These are phyloP conservation scores for Formica selysi DNA, from an alignment of 1,140 invertebrate species.

Conservation along the genomic window DNA sequence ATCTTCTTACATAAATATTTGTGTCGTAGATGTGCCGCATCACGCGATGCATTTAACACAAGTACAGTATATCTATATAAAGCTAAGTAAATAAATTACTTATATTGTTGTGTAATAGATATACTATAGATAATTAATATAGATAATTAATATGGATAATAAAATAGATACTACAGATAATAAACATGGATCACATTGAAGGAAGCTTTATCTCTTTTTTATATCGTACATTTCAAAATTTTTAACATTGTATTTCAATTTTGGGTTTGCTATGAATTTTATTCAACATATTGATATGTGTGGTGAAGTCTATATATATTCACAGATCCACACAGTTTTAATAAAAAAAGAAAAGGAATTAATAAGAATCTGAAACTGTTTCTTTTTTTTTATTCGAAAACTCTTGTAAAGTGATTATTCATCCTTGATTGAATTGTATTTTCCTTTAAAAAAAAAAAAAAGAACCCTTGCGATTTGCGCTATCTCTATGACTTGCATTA, in stretches of 20 bases:
- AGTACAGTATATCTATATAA: not conserved
- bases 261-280: not conserved
- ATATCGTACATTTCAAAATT: not conserved
- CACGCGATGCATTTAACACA: not conserved
- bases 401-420: not conserved
- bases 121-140: not conserved
- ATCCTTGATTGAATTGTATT: not conserved
- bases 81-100: not conserved
- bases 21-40: conserved; percentile 16
- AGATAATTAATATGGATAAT: no score
- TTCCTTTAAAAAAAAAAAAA: not conserved
- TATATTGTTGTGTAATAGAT: not conserved
- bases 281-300: not conserved
- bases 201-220: not conserved
- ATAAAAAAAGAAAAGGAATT: not conserved
- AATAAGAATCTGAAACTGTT: not conserved
- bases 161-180: no score
- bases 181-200: not conserved
- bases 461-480: not conserved
- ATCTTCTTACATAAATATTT: conserved; percentile 66
- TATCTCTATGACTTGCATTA: no score
- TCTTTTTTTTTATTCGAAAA: not conserved
- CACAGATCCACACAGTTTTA: not conserved
- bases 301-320: not conserved
- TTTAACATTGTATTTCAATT: not conserved